Base-by-base conservation (phyloP, 2,797 vertebrate species). In the Melanotaenia maccullochi region DNA sequence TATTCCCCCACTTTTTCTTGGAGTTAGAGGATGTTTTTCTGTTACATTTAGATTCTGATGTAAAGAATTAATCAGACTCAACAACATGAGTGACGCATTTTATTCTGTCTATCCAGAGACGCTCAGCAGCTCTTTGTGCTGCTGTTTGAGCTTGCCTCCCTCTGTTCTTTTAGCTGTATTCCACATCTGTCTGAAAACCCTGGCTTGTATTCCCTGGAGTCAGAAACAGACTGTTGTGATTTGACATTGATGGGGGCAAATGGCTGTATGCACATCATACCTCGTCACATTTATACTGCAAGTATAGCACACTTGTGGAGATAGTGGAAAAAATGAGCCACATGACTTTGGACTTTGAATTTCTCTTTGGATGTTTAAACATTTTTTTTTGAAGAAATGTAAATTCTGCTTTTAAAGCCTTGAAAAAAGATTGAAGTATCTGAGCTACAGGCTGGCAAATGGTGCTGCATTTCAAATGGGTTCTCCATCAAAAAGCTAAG, bases 401-500 rank as follows among this genome's bases (percentile, higher is more conserved):
- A 75, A 78, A 74, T 71, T 71, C 61, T 14, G 64, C 72, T 28
- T 25, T 42, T 67, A 84, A 89, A 89, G 76, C 85, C 87, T 80
- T 83, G 69, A 65, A 73, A 72, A 67, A 60, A 8, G 7, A 60
- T 56, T 76, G 60, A 75, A 88, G 72, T 77, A 63, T 76, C 47
- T 3, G 69, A 67, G 75, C 76, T 68, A 52, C 74, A 44, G 68
- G 60, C 71, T 70, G 65, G 63, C 65, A 60, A 47, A 60, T 60
- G 78, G 55, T 61, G 68, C 60, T 24, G 24, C 66, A 57, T 83
- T 79, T 74, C 36, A 82, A 81, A 76, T 55, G 47, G 60, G 54
- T 60, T 60, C 62, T 71, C 71, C 57, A 81, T 82, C 77, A 76
- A 81, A 47, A 61, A 60, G 36, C 64, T 7, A 28, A 60, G 44